These are phyloP conservation scores for Heliconius hortense DNA, from an alignment of 2,888 invertebrate genomes.

Conservation along the genomic window DNA sequence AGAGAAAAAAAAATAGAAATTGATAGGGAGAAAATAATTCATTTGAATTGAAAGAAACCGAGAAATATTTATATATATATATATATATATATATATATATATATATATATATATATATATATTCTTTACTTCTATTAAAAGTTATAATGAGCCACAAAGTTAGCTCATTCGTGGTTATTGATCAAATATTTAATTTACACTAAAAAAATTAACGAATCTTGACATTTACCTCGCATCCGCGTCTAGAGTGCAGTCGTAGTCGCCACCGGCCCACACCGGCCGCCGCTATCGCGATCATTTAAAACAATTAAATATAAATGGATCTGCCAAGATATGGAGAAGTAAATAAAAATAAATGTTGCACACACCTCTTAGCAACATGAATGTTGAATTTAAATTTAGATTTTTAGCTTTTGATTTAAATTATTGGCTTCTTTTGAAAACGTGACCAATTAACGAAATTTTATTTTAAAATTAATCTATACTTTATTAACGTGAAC, in stretches of 20 bases:
- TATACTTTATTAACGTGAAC: not conserved
- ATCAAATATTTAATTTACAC: slow-evolving; percentile 11
- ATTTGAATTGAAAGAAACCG: not conserved
- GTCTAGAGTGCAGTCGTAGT: slow-evolving; percentile 15
- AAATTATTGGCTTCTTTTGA: not conserved
- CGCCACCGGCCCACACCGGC: no score
- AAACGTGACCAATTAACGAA: not conserved
- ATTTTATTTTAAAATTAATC: not conserved
- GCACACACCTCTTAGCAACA: not conserved
- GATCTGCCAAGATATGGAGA: not conserved
- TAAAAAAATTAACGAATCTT: slow-evolving; percentile 12
- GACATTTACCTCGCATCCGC: slow-evolving; percentile 29
- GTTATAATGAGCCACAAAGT: not conserved
- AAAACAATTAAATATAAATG: slow-evolving; percentile 6
- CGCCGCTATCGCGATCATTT: not conserved
- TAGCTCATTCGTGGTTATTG: not conserved
- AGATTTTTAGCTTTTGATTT: no score
- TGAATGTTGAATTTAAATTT: no score
- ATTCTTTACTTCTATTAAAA: not conserved
- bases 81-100: no score
- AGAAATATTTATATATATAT: no score
- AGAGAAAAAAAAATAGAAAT: no score
- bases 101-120: no score
- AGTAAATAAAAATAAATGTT: slow-evolving; percentile 8
- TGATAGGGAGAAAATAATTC: no score